Evolutionary conservation across 2,888 invertebrate species (phyloP), one percentile per base, ranked within the genome.

Genomic region (Amorpha juglandis): DNA sequence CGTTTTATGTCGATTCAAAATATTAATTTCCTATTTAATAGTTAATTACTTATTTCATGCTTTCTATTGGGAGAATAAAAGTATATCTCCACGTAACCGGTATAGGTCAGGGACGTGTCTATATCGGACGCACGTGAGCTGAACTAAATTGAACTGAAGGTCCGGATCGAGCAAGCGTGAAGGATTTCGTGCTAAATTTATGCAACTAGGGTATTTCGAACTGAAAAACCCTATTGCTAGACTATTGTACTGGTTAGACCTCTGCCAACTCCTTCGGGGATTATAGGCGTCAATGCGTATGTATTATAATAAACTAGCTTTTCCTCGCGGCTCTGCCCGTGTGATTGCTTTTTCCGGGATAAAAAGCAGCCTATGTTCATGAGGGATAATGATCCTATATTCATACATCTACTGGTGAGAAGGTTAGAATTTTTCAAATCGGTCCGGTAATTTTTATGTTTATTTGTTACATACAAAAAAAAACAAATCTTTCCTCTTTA

Each of bases 21-120:
- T 38, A n/a, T 19, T 35, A 16, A 11, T 55, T 55, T 7, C 9
- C 4, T 4, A 12, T 11, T 21, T 8, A 52, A 9, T 14, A 27
- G 12, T n/a, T 55, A 7, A 35, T 38, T 35, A 38, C 16, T 16
- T n/a, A 35, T 38, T 16, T 35, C 16, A 14, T 55, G 9, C n/a
- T 8, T 38, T 55, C 38, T 19, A 58, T 19, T 42, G 11, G 16
- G 19, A 58, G 19, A 38, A 58, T 19, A 11, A 38, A 16, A 19
- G 19, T 38, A 16, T 58, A 38, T 58, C 58, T 16, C 19, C 7
- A 58, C 12, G 19, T 58, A 21, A 42, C 19, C 19, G 19, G 58
- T 19, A 19, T 58, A 58, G 58, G 58, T 58, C 42, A 58, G 58
- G 58, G 58, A 9, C 58, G 58, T 42, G 19, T 58, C 58, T 58